Base-by-base conservation (phyloP, 1,140 invertebrate species). In the Wasmannia auropunctata region DNA sequence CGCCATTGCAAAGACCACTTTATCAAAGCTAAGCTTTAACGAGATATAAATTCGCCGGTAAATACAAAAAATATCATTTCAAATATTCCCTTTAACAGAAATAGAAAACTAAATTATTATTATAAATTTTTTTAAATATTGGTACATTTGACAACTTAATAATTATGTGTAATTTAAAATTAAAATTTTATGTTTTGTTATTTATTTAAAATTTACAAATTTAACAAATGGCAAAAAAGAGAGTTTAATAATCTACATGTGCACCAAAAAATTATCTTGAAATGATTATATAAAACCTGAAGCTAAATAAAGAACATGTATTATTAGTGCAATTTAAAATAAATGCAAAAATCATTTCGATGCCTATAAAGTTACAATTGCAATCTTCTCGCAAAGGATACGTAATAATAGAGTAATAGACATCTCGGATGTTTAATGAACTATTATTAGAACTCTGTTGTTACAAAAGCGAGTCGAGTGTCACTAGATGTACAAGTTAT, bases 361-460 rank as follows among this genome's bases (percentile, higher is more conserved):
- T 49, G n/a, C 1, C 22, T 34, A 19, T 22, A 54, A 49, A 10
- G 40, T 3, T 8, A 22, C 25, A 22, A 22, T 16, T 34, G n/a
- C 22, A 67, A 54, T 80, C 40, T 80, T 40, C 14, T 69, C 3
- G 10, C 22, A 14, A 60, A 4, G 11, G 37, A 56, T 62, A 19
- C n/a, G 6, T 28, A 54, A 54, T 80, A 69, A 80, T 69, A 54
- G 22, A 16, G n/a, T n/a, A n/a, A n/a, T n/a, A n/a, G 0, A 25
- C 31, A 40, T 63, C 16, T 51, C 11, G 22, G 22, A 54, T 37
- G n/a, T 63, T 67, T 80, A 80, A 80, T 19, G 34, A 54, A 40
- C 31, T 4, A 49, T 56, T 3, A 8, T 79, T 80, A 69, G 34
- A 40, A 69, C 40, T 69, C 34, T 54, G 19, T 65, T 34, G 8